Evolutionary conservation across 2,888 invertebrate genomes (phyloP), one percentile per base, ranked within the genome.

Genomic region (Macrosiphum euphorbiae): DNA sequence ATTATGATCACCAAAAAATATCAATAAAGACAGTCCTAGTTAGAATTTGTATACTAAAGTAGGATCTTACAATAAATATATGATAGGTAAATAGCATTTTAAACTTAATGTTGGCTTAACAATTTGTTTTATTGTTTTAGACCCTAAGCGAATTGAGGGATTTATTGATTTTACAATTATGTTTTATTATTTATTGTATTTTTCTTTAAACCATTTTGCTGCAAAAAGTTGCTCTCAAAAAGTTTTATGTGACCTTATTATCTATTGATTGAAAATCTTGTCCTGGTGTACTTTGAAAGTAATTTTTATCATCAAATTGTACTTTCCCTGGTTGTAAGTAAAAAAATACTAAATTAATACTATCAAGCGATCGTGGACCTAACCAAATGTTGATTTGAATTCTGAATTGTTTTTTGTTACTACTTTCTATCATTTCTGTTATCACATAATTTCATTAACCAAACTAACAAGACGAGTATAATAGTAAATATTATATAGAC

Each of bases 91-190:
- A 67, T 67, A 67, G 4, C 11, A 13, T 52, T n/a, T 61, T 61
- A n/a, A 67, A 67, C n/a, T 67, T 67, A 67, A 67, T 52, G 16
- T 67, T 20, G 20, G 67, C 35, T 67, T 67, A 67, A 67, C 16
- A 67, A 67, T 67, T n/a, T 67, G 7, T 67, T 67, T 35, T 67
- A 67, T 35, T 67, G 7, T 67, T 67, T 35, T 67, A 67, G 16
- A 67, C n/a, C 16, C 5, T 35, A 1, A 35, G 13, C 1, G 20
- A 35, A 35, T 35, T 67, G n/a, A 67, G 20, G 16, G 67, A 67
- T 67, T 16, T 67, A 67, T 67, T 67, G 67, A 67, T 67, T 67
- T 67, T 67, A 67, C 67, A 67, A 67, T 67, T 67, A 67, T 67
- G 67, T 67, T n/a, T n/a, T n/a, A 13, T 67, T 67, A 67, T 67